These are phyloP conservation scores for Hermaeophaga mercurialis DNA, from an alignment of 2,888 invertebrate species.

Conservation along the genomic window DNA sequence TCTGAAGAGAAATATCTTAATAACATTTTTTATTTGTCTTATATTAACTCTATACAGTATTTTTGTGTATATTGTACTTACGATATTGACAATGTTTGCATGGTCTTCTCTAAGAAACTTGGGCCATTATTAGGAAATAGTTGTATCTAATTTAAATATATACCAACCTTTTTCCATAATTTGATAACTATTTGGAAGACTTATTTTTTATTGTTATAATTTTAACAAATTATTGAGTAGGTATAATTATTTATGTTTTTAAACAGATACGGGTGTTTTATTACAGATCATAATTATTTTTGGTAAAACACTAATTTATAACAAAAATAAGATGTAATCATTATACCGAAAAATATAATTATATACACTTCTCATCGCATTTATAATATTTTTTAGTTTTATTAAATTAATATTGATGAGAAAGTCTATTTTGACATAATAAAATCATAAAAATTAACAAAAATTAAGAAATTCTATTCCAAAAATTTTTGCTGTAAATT, in stretches of 20 bases:
- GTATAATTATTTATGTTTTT: conserved; percentile 12
- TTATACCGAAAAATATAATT: too few relatives aligned
- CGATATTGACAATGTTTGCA: conserved; percentile 11
- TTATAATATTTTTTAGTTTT: too few relatives aligned
- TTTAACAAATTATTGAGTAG: conserved; percentile 12
- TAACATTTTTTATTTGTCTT: neutral
- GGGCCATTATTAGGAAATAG: conserved; percentile 18
- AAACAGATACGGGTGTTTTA: conserved; percentile 5
- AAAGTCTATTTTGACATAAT: too few relatives aligned
- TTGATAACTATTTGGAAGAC: conserved; percentile 2
- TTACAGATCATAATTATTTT: neutral
- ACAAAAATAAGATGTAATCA: too few relatives aligned
- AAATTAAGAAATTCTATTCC: too few relatives aligned
- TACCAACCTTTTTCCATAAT: conserved; percentile 10
- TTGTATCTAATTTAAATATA: neutral
- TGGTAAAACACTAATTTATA: neutral
- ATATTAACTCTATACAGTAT: neutral
- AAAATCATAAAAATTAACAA: too few relatives aligned
- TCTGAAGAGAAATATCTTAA: too few relatives aligned
- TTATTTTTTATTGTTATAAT: conserved; percentile 13
- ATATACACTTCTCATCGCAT: too few relatives aligned
- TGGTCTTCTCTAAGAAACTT: conserved; percentile 2
- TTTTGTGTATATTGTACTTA: neutral
- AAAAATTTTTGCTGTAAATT: too few relatives aligned
- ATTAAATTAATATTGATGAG: too few relatives aligned